Percentiles rank a stretch among this genome's conserved stretches.
Conservation (phyloP, 2,888 invertebrate genomes). For the Diaperis boleti region DNA sequence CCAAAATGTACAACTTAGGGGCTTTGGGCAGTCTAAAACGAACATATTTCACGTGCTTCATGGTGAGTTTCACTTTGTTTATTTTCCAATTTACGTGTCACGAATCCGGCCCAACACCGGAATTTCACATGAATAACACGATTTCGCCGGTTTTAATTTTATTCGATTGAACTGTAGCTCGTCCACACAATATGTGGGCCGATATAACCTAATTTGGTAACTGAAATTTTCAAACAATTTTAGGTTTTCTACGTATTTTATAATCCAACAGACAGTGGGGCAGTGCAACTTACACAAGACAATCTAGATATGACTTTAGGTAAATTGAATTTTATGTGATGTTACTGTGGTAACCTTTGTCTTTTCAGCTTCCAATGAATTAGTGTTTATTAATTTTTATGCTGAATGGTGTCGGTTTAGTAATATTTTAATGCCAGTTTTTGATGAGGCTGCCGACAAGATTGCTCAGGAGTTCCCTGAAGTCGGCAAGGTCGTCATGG, state of each 20-base stretch:
- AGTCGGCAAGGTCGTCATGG: slow-evolving; percentile 89
- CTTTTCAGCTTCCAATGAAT: slow-evolving; percentile 90
- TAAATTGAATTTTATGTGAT: slow-evolving; percentile 62
- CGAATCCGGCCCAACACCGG: slow-evolving; percentile 25
- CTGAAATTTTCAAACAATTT: slow-evolving; percentile 47
- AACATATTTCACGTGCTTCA: slow-evolving; percentile 60
- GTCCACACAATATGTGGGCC: neutral
- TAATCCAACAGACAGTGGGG: slow-evolving; percentile 84
- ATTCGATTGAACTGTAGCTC: no score
- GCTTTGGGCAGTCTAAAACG: slow-evolving; percentile 58
- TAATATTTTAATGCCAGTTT: slow-evolving; percentile 95
- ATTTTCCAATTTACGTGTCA: slow-evolving; percentile 36
- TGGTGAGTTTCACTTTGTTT: slow-evolving; percentile 60
- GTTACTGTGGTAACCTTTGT: neutral
- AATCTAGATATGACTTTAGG: slow-evolving; percentile 89
- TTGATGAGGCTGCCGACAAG: slow-evolving; percentile 94
- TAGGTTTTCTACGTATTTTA: slow-evolving; percentile 72
- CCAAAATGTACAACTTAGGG: slow-evolving; percentile 59
- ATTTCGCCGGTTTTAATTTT: neutral
- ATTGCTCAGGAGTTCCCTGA: slow-evolving; percentile 83
- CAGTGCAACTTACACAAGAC: slow-evolving; percentile 82
- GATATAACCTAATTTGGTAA: slow-evolving; percentile 36
- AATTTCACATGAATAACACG: slow-evolving; percentile 3
- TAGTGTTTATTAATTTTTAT: slow-evolving; percentile 99
- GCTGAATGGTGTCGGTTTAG: slow-evolving; percentile 99